phyloP scores from a whole-genome alignment of 2,888 invertebrate species.

The Polydesmus complanatus region DNA sequence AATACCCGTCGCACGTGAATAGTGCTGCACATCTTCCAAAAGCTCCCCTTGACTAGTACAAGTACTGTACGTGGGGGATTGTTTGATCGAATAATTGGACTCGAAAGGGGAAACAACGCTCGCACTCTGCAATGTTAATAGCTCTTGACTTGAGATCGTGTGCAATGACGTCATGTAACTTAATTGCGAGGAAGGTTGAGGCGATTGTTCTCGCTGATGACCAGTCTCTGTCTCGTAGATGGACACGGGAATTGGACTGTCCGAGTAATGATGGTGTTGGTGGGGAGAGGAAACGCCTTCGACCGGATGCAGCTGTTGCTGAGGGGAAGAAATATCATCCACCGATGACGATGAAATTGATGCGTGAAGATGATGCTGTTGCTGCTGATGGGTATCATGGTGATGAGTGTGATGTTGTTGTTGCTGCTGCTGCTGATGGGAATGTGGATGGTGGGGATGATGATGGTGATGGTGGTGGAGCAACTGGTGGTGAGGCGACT shows the following conservation, averaged over 20 bases:
- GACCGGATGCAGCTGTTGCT: conserved; percentile 6
- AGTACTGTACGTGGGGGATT: conserved; percentile 48
- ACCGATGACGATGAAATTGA: neutral
- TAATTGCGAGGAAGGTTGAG: conserved; percentile 17
- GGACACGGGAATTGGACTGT: conserved; percentile 33
- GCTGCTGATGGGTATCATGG: conserved; percentile 15
- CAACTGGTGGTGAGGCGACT: conserved; percentile 1
- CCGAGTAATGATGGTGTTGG: conserved; percentile 28
- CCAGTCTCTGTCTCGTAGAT: conserved; percentile 9
- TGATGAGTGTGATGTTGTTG: conserved; percentile 33
- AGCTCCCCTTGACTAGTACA: conserved; percentile 28
- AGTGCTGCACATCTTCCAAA: conserved; percentile 11
- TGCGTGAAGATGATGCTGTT: conserved; percentile 24
- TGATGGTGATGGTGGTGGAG: conserved; percentile 6
- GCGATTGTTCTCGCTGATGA: conserved; percentile 10
- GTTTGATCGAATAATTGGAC: conserved; percentile 43
- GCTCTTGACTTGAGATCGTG: conserved; percentile 21
- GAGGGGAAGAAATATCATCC: neutral
- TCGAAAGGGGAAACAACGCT: conserved; percentile 24
- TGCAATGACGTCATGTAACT: conserved; percentile 11
- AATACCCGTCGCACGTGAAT: conserved; percentile 29
- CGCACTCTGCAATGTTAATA: conserved; percentile 12
- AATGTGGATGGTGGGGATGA: neutral
- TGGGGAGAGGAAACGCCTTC: conserved; percentile 38
- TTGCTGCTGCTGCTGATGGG: neutral